A percentile compares a stretch with the other conserved stretches of the same genome.
phyloP scores from a whole-genome alignment of 2,797 vertebrate genomes.

The Catostomus latipinnis region DNA sequence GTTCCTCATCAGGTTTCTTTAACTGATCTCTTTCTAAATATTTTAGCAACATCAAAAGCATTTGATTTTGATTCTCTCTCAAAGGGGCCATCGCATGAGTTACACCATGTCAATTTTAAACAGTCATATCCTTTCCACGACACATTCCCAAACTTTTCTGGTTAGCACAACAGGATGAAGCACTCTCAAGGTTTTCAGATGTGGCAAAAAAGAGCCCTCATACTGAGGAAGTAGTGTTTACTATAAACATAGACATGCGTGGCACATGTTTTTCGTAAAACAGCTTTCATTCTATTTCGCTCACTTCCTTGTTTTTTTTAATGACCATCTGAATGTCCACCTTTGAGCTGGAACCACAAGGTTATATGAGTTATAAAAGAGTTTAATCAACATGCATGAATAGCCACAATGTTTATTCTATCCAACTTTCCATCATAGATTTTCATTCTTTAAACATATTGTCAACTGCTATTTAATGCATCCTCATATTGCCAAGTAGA shows the following conservation, averaged over 20 bases:
- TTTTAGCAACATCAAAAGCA: conserved; percentile 12
- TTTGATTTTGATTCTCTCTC: not conserved
- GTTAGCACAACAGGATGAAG: conserved; percentile 25
- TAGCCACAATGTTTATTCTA: not conserved
- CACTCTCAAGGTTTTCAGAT: conserved; percentile 27
- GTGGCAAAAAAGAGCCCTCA: conserved; percentile 21
- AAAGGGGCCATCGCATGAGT: conserved; percentile 6
- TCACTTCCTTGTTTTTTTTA: not conserved
- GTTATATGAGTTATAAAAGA: not conserved
- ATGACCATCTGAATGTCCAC: not conserved
- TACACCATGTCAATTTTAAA: conserved; percentile 6
- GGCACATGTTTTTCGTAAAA: conserved; percentile 18
- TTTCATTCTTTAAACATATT: not conserved
- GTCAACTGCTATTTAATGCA: not conserved
- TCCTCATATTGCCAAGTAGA: not conserved
- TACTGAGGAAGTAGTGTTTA: conserved; percentile 9
- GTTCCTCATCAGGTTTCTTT: not conserved
- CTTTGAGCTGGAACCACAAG: not conserved
- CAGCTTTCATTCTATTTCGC: conserved; percentile 18
- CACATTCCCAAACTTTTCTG: conserved; percentile 24
- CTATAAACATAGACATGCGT: conserved; percentile 1
- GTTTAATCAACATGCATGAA: not conserved
- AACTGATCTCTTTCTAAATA: not conserved
- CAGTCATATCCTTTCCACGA: conserved; percentile 3
- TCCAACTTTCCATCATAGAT: not conserved